phyloP scores from a whole-genome alignment of 2,797 vertebrate species.

The Fratercula arctica region DNA sequence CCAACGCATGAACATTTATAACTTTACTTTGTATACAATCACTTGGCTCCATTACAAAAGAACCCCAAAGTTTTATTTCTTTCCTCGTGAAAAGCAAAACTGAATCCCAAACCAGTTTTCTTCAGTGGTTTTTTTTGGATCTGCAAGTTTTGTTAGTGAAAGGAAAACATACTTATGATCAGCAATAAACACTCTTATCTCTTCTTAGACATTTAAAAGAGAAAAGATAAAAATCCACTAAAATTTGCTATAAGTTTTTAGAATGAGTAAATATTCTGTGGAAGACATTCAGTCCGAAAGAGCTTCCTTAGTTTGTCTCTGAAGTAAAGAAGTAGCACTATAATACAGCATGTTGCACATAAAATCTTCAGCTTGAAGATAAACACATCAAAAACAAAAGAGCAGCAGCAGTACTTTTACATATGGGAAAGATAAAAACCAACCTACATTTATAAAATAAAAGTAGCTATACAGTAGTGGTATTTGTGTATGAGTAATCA shows the following conservation, averaged over 20 bases:
- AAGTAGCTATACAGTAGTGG: neutral
- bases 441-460: neutral
- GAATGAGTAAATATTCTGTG: neutral
- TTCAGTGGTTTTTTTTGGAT: neutral
- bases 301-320: neutral
- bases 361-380: slow-evolving; percentile 8
- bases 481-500: neutral
- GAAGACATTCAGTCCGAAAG: neutral
- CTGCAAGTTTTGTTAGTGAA: neutral
- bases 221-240: neutral
- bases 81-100: neutral
- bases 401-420: neutral
- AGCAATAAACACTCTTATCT: neutral
- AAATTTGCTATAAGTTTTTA: neutral
- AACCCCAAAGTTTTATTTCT: neutral
- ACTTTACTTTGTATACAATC: neutral
- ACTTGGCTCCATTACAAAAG: neutral
- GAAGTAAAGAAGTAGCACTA: neutral
- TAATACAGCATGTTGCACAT: neutral
- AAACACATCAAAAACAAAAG: neutral
- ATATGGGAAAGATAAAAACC: neutral
- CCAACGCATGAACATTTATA: neutral
- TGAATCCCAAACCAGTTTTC: neutral
- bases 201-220: neutral
- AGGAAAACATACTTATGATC: neutral